These are phyloP conservation scores for Caenorhabditis uteleia DNA, from an alignment of 2,888 invertebrate genomes.

Conservation along the genomic window DNA sequence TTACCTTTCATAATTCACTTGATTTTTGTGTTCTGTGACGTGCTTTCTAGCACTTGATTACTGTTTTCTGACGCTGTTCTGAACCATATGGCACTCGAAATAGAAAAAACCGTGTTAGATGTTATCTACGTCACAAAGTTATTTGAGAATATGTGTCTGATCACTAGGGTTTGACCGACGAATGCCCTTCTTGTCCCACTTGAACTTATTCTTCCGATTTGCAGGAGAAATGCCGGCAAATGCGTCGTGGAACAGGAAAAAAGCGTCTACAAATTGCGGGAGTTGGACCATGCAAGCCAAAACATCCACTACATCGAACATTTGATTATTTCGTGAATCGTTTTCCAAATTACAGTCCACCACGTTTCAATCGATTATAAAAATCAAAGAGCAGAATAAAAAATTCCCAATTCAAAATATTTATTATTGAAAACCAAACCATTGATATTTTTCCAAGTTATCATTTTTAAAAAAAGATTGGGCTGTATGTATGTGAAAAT, in stretches of 20 bases:
- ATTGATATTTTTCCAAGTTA: no score
- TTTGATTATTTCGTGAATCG: conserved; percentile 41
- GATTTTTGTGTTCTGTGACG: no score
- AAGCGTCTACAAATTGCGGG: conserved; percentile 39
- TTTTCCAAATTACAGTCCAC: conserved; percentile 26
- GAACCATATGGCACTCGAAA: no score
- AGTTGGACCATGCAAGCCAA: conserved; percentile 45
- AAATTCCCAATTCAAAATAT: conserved; percentile 3
- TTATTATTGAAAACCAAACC: no score
- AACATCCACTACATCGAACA: conserved; percentile 34
- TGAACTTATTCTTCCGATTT: conserved; percentile 1
- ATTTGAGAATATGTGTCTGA: conserved; percentile 1
- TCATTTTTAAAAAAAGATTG: no score
- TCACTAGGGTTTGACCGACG: conserved; percentile 4
- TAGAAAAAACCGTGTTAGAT: no score
- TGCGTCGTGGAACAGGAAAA: conserved; percentile 30
- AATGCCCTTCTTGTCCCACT: conserved; percentile 7
- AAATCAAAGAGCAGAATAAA: conserved; percentile 11
- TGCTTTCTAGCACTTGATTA: no score
- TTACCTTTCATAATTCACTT: no score
- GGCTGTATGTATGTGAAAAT: no score
- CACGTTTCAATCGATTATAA: conserved; percentile 18
- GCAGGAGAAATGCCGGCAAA: conserved; percentile 42
- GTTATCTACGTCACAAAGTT: no score
- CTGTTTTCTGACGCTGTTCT: no score